A percentile compares a stretch with the other conserved stretches of the same genome.
Evolutionary conservation across 2,888 invertebrate genomes (phyloP).

Genomic region (Plebejus argus): DNA sequence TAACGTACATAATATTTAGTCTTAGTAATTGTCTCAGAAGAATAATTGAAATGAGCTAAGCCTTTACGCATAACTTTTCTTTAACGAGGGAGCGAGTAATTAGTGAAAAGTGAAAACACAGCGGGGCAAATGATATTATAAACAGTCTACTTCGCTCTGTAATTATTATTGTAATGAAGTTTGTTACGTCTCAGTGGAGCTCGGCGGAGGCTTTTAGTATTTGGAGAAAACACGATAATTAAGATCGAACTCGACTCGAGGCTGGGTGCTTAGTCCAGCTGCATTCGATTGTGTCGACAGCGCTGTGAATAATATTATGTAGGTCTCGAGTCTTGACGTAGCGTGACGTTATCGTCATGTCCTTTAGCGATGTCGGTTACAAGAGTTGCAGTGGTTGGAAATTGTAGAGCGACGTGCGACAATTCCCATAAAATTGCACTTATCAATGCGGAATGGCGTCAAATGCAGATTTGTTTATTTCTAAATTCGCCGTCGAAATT

Average conservation of each 20-base stretch:
- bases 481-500: not conserved
- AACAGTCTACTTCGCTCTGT: not conserved
- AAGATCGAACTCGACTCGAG: constrained; percentile 6
- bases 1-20: not conserved
- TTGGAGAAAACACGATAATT: constrained; percentile 14
- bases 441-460: too few relatives aligned
- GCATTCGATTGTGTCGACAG: not conserved
- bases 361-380: too few relatives aligned
- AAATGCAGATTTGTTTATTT: too few relatives aligned
- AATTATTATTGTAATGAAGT: constrained; percentile 8
- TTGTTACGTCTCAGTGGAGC: not conserved
- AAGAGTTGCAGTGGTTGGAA: too few relatives aligned
- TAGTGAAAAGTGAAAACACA: not conserved
- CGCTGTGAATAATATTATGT: not conserved
- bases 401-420: too few relatives aligned
- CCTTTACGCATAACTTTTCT: not conserved
- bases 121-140: not conserved
- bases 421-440: too few relatives aligned
- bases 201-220: not conserved
- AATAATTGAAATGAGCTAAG: not conserved
- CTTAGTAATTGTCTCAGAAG: not conserved
- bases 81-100: not conserved
- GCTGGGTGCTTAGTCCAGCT: not conserved
- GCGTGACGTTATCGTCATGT: too few relatives aligned
- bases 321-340: too few relatives aligned